phyloP scores from a whole-genome alignment of 2,888 invertebrate species.

The Pyrocoelia pectoralis region DNA sequence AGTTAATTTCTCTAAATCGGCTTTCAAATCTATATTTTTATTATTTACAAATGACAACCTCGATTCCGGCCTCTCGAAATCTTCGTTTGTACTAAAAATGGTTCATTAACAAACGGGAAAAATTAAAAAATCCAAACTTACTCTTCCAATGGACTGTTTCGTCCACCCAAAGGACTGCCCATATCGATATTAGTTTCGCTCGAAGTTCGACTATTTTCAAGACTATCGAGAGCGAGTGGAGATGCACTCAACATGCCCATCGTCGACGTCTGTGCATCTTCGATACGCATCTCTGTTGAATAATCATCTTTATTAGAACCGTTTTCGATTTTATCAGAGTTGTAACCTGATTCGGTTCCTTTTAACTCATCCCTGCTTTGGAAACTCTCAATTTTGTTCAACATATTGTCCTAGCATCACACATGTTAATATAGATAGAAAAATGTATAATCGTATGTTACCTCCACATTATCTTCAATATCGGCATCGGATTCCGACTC shows the following conservation, averaged over 20 bases:
- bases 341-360: slow-evolving; percentile 72
- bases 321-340: slow-evolving; percentile 64
- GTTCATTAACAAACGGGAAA: no score
- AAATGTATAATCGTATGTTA: slow-evolving; percentile 26
- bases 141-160: slow-evolving; percentile 53
- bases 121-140: slow-evolving; percentile 46
- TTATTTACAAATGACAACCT: slow-evolving; percentile 53
- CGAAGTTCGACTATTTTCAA: slow-evolving; percentile 56
- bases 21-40: slow-evolving; percentile 55
- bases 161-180: slow-evolving; percentile 60
- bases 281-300: slow-evolving; percentile 51
- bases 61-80: slow-evolving; percentile 55
- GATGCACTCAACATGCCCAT: slow-evolving; percentile 51
- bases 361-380: slow-evolving; percentile 39
- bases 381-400: not conserved
- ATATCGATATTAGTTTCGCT: slow-evolving; percentile 67
- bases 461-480: slow-evolving; percentile 79
- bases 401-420: not conserved
- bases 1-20: slow-evolving; percentile 55
- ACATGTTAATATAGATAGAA: not conserved
- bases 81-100: slow-evolving; percentile 37
- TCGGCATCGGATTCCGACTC: slow-evolving; percentile 82
- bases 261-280: slow-evolving; percentile 54
- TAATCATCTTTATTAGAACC: slow-evolving; percentile 52
- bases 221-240: slow-evolving; percentile 45